Percentiles rank a stretch among this genome's conserved stretches.
phyloP scores from a whole-genome alignment of 2,113 vertebrate species.

The Hepsetus odoe region DNA sequence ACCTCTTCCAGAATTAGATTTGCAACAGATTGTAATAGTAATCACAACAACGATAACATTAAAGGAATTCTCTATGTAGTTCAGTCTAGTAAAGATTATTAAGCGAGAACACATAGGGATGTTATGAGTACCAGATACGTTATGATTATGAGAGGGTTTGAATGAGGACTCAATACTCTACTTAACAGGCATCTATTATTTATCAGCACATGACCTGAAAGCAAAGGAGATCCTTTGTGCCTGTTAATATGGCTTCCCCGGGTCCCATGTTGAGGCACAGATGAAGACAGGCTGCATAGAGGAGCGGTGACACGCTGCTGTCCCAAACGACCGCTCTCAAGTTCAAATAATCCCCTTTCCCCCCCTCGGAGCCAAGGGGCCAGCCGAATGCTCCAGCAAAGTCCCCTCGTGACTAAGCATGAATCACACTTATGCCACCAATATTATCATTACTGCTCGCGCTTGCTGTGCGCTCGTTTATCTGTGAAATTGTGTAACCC shows the following conservation, averaged over 20 bases:
- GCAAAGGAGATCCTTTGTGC: not conserved
- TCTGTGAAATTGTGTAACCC: slow-evolving; percentile 64
- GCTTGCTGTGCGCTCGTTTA: slow-evolving; percentile 52
- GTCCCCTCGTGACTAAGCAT: slow-evolving; percentile 38
- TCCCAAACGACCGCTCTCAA: slow-evolving; percentile 8
- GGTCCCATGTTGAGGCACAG: not conserved
- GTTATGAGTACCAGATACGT: slow-evolving; percentile 1
- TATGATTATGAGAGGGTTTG: not conserved
- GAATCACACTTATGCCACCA: slow-evolving; percentile 53
- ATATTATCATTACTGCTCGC: slow-evolving; percentile 52
- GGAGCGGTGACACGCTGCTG: slow-evolving; percentile 1
- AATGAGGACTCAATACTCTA: slow-evolving; percentile 17
- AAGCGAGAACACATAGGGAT: not conserved
- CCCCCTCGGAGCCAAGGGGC: slow-evolving; percentile 13
- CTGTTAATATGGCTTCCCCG: not conserved
- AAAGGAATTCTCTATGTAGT: not conserved
- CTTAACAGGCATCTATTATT: slow-evolving; percentile 27
- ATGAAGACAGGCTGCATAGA: not conserved
- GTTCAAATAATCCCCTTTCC: slow-evolving; percentile 50
- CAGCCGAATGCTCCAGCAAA: slow-evolving; percentile 33
- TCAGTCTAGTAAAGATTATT: not conserved
- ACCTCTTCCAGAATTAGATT: not conserved
- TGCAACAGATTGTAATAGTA: not conserved
- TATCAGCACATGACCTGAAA: not conserved
- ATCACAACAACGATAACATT: not conserved